Evolutionary conservation across 2,888 invertebrate species (phyloP).

Genomic region (Junonia oenone): DNA sequence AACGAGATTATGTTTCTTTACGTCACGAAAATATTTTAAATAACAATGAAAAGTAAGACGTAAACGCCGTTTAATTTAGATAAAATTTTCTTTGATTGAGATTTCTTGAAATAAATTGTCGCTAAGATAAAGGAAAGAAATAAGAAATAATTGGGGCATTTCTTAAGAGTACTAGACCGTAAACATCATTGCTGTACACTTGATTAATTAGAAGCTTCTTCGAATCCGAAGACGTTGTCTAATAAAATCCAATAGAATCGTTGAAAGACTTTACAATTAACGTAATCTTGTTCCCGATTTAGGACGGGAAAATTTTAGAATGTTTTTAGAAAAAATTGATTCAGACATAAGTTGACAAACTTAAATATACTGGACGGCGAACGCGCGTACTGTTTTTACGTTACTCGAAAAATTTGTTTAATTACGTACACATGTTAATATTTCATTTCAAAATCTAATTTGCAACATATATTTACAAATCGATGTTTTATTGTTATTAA

Average conservation of each 20-base stretch:
- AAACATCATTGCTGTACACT: not conserved
- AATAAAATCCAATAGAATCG: constrained; percentile 20
- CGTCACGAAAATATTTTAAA: not conserved
- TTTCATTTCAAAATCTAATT: not conserved
- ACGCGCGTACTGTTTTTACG: constrained; percentile 5
- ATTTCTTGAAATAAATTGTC: not conserved
- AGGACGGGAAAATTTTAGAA: not conserved
- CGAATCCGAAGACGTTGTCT: not conserved
- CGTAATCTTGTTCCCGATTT: not conserved
- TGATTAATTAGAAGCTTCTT: not conserved
- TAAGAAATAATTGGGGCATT: not conserved
- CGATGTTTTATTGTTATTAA: not conserved
- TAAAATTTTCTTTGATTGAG: not conserved
- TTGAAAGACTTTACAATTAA: not conserved
- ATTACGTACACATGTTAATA: not conserved
- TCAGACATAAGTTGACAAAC: not conserved
- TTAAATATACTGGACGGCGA: constrained; percentile 15
- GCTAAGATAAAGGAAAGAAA: not conserved
- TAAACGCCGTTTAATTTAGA: too few species aligned
- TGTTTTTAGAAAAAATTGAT: not conserved
- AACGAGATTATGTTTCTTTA: not conserved
- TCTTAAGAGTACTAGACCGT: constrained; percentile 11
- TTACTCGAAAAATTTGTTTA: not conserved
- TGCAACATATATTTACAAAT: constrained; percentile 3
- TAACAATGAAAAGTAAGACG: not conserved